These are phyloP conservation scores for Manis pentadactyla DNA, from an alignment of 2,797 vertebrate genomes.

Conservation along the genomic window DNA sequence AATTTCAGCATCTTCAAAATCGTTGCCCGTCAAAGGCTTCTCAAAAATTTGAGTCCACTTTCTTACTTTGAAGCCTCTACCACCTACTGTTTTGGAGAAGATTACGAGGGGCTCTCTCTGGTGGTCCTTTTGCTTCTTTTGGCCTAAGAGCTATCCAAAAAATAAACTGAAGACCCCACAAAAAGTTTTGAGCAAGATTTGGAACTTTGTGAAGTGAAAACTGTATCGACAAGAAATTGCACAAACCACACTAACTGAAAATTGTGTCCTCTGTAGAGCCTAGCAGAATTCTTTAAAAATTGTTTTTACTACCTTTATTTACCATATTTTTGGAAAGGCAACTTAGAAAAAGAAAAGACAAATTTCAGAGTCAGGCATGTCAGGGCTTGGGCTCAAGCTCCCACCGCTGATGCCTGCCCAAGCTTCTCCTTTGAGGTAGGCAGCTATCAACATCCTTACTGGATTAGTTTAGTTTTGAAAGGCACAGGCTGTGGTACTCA, in stretches of 20 bases:
- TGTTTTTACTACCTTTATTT: not conserved
- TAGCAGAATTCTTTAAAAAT: not conserved
- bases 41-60: conserved; percentile 53
- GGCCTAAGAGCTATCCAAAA: not conserved
- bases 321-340: not conserved
- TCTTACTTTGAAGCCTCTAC: conserved; percentile 57
- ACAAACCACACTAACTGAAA: not conserved
- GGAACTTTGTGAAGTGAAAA: not conserved
- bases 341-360: not conserved
- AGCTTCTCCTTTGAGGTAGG: not conserved
- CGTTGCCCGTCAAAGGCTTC: conserved; percentile 52
- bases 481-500: not conserved
- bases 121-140: not conserved
- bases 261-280: not conserved
- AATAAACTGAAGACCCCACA: not conserved
- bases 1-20: conserved; percentile 44
- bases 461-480: not conserved
- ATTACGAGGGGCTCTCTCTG: not conserved
- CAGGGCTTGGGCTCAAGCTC: conserved; percentile 1
- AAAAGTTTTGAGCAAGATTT: not conserved
- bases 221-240: conserved; percentile 21
- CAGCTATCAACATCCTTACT: not conserved
- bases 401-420: not conserved
- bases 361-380: not conserved
- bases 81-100: not conserved